Evolutionary conservation across 2,113 vertebrate genomes (phyloP).

Genomic region (Cariama cristata): DNA sequence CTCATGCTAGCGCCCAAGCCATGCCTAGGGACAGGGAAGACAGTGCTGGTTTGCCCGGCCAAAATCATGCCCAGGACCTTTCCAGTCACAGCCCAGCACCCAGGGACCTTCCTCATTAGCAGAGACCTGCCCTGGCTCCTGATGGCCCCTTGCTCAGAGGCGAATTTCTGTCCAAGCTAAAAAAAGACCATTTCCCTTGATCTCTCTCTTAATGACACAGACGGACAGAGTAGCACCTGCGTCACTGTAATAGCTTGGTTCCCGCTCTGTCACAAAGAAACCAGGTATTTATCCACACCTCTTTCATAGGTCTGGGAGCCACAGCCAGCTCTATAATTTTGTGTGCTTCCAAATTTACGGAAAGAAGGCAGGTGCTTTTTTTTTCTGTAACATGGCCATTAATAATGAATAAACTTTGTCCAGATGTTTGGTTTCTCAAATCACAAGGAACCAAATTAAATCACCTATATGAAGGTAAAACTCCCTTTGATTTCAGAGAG

Average conservation of each 20-base stretch:
- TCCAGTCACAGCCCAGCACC: not conserved
- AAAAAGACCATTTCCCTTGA: not conserved
- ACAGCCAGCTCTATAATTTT: not conserved
- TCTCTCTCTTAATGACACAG: not conserved
- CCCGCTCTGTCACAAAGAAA: not conserved
- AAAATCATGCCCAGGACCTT: not conserved
- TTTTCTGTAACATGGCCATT: not conserved
- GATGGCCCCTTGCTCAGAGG: not conserved
- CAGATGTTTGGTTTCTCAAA: not conserved
- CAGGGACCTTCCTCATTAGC: not conserved
- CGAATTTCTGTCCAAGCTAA: not conserved
- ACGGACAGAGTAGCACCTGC: not conserved
- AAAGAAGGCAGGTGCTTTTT: not conserved
- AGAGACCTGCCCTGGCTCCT: not conserved
- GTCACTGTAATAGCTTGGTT: not conserved
- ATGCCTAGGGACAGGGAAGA: not conserved
- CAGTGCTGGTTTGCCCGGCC: not conserved
- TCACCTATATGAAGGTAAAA: not conserved
- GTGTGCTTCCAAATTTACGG: not conserved
- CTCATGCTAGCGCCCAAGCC: not conserved
- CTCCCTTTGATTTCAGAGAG: not conserved
- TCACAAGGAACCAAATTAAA: not conserved
- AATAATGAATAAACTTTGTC: not conserved
- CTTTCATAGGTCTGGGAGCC: not conserved
- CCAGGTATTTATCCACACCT: not conserved